Conservation (phyloP, 1,140 invertebrate genomes). For the Diabrotica virgifera region DNA sequence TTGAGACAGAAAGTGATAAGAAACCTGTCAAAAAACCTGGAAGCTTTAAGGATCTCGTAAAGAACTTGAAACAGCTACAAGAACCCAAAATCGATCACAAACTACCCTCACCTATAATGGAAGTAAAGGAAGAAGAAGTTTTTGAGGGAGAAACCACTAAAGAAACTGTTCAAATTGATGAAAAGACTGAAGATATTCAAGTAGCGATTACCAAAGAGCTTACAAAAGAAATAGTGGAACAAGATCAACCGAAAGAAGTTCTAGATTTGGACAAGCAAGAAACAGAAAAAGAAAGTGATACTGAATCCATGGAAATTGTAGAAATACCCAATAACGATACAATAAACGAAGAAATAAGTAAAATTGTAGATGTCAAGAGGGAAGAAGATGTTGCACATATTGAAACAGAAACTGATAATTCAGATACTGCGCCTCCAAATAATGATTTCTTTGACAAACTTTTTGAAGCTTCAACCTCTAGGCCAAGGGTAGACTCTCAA, state of each 20-base stretch:
- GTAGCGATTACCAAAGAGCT: background rate
- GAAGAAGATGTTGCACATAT: background rate
- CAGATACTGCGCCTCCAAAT: background rate
- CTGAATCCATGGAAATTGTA: background rate
- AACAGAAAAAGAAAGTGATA: background rate
- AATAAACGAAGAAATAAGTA: background rate
- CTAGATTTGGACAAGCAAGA: background rate
- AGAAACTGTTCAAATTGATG: constrained; percentile 2
- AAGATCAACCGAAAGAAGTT: background rate
- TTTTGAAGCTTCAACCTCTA: constrained; percentile 22
- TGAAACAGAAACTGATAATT: constrained; percentile 6
- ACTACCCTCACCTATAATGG: background rate
- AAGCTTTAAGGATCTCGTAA: constrained; percentile 13
- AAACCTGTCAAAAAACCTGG: background rate
- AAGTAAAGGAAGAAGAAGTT: constrained; percentile 13
- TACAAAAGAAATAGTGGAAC: background rate
- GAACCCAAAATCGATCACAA: constrained; percentile 16
- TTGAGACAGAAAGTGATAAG: constrained; percentile 13
- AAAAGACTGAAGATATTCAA: constrained; percentile 8
- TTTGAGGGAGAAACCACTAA: background rate
- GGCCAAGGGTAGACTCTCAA: background rate
- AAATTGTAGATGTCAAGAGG: background rate
- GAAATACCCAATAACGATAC: background rate
- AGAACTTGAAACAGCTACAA: constrained; percentile 18
- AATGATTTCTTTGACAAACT: constrained; percentile 26